Evolutionary conservation across 2,888 invertebrate genomes (phyloP).

Genomic region (Hoplodrina blanda): DNA sequence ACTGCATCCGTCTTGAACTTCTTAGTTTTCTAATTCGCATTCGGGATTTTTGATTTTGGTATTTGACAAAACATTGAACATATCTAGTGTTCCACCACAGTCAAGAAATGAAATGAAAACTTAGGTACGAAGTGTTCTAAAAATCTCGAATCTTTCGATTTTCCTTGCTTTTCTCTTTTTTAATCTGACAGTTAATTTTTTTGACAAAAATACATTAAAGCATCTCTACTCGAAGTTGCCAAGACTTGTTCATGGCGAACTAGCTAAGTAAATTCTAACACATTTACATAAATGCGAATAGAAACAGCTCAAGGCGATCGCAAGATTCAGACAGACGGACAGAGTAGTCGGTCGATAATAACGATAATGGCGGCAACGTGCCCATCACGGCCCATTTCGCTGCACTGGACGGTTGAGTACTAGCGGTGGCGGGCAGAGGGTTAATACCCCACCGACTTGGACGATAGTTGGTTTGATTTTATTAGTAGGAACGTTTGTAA

Average conservation of each 20-base stretch:
- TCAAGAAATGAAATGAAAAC: too few relatives aligned
- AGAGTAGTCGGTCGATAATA: constrained; percentile 70
- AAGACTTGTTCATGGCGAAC: constrained; percentile 13
- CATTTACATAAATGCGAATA: constrained; percentile 56
- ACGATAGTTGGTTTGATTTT: constrained; percentile 41
- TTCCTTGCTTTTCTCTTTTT: too few relatives aligned
- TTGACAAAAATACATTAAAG: not conserved
- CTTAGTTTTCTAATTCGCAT: too few relatives aligned
- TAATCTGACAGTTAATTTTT: too few relatives aligned
- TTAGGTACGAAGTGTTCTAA: too few relatives aligned
- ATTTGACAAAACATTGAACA: too few relatives aligned
- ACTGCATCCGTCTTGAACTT: too few relatives aligned
- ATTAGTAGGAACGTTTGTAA: constrained; percentile 29
- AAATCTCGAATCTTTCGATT: too few relatives aligned
- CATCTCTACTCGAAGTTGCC: not conserved
- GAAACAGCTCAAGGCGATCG: constrained; percentile 60
- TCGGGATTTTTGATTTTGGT: too few relatives aligned
- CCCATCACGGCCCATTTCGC: constrained; percentile 69
- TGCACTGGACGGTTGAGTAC: constrained; percentile 61
- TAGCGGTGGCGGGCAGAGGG: constrained; percentile 39
- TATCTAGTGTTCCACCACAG: too few relatives aligned
- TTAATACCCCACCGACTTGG: constrained; percentile 50
- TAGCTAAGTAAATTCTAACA: constrained; percentile 60
- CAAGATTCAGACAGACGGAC: constrained; percentile 66
- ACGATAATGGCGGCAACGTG: constrained; percentile 71